These are phyloP conservation scores for Speoplatyrhinus poulsoni DNA, from an alignment of 2,113 vertebrate species.

Conservation along the genomic window DNA sequence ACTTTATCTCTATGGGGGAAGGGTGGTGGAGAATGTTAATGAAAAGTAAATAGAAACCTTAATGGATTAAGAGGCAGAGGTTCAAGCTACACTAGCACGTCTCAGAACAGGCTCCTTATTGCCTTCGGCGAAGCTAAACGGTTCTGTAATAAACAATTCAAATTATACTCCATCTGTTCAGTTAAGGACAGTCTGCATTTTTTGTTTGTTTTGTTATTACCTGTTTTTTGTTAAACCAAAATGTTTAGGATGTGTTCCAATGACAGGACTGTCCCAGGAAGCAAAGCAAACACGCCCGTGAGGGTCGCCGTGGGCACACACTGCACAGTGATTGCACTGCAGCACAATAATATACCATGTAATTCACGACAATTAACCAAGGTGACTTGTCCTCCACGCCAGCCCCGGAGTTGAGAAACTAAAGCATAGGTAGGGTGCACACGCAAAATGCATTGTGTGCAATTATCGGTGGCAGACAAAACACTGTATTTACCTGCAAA, in stretches of 20 bases:
- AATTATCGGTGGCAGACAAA: slow-evolving; percentile 58
- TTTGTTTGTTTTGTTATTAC: no score
- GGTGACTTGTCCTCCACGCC: slow-evolving; percentile 28
- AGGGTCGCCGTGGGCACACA: background rate
- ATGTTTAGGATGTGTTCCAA: no score
- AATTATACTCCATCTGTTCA: slow-evolving; percentile 23
- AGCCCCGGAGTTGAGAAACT: slow-evolving; percentile 26
- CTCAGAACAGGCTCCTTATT: slow-evolving; percentile 37
- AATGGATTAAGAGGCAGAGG: slow-evolving; percentile 35
- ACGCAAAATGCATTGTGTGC: slow-evolving; percentile 31
- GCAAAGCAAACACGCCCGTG: background rate
- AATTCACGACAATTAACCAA: slow-evolving; percentile 42
- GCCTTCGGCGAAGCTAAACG: slow-evolving; percentile 2
- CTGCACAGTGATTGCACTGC: background rate
- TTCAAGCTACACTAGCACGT: slow-evolving; percentile 39
- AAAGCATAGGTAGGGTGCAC: slow-evolving; percentile 28
- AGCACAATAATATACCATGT: slow-evolving; percentile 3
- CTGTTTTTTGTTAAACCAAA: no score
- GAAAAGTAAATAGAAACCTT: slow-evolving; percentile 43
- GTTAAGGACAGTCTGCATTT: slow-evolving; percentile 3
- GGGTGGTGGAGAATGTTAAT: slow-evolving; percentile 17
- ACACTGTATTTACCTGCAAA: slow-evolving; percentile 62
- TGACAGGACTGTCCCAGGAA: no score
- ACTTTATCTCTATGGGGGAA: slow-evolving; percentile 21
- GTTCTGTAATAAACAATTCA: slow-evolving; percentile 17